phyloP scores from a whole-genome alignment of 2,888 invertebrate species.

The Caprella mutica region DNA sequence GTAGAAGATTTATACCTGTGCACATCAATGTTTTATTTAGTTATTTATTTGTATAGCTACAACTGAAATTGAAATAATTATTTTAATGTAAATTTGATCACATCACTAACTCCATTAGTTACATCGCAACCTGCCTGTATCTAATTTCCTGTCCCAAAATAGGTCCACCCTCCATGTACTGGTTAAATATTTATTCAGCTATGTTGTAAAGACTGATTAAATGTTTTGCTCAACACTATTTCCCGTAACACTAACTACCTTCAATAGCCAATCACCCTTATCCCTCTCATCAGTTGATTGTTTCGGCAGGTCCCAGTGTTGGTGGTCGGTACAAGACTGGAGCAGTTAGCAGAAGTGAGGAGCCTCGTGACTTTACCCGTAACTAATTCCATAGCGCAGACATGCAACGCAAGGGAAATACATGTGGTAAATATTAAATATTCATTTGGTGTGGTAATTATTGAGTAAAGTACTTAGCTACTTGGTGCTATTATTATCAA shows the following conservation, averaged over 20 bases:
- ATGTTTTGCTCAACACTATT: too few relatives aligned
- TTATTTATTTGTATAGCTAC: not conserved
- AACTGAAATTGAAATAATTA: not conserved
- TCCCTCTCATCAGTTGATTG: too few relatives aligned
- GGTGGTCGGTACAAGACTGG: constrained; percentile 86
- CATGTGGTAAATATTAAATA: constrained; percentile 53
- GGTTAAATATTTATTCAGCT: too few relatives aligned
- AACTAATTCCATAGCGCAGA: constrained; percentile 61
- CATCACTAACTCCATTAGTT: too few relatives aligned
- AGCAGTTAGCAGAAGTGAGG: constrained; percentile 57
- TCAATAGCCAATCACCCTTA: too few relatives aligned
- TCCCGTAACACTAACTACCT: too few relatives aligned
- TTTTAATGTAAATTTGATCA: too few relatives aligned
- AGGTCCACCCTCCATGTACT: too few relatives aligned
- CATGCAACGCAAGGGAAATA: constrained; percentile 88
- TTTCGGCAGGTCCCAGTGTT: constrained; percentile 86
- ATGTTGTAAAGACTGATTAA: too few relatives aligned
- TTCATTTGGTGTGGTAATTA: too few relatives aligned
- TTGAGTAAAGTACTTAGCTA: not conserved
- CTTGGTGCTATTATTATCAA: constrained; percentile 1
- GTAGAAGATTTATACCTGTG: not conserved
- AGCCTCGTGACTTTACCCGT: constrained; percentile 39
- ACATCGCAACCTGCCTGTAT: too few relatives aligned
- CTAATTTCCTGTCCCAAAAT: too few relatives aligned
- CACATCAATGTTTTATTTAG: not conserved